Conservation (phyloP, 1,140 invertebrate genomes). For the Bombus breviceps region DNA sequence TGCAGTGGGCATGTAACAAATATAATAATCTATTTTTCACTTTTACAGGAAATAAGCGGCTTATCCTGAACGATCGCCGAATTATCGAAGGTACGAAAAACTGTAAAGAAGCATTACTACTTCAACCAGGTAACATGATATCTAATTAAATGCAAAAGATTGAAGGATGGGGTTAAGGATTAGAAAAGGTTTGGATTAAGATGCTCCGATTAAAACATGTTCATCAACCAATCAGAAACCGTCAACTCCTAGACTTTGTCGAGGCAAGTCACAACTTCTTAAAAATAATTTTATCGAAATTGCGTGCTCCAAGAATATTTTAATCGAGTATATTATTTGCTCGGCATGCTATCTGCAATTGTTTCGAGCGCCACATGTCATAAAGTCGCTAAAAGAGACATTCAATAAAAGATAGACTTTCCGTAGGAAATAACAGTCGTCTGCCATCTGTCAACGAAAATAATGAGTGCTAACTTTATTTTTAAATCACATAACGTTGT, state of each 20-base stretch:
- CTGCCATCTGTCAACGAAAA: conserved; percentile 5
- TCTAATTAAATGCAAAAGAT: background rate
- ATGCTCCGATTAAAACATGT: background rate
- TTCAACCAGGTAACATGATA: background rate
- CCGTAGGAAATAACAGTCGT: background rate
- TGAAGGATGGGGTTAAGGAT: background rate
- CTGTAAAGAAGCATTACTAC: background rate
- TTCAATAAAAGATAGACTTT: background rate
- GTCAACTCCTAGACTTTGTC: too few species aligned
- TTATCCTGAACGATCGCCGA: background rate
- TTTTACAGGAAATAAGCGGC: background rate
- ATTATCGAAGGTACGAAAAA: background rate
- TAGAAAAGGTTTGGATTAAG: background rate
- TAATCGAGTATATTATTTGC: background rate
- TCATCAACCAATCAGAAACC: background rate
- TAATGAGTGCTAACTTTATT: background rate
- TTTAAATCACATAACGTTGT: background rate
- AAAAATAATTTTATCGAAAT: background rate
- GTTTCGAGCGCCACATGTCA: background rate
- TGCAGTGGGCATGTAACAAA: background rate
- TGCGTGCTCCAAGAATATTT: background rate
- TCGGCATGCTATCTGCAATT: background rate
- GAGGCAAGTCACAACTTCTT: background rate
- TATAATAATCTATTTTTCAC: background rate
- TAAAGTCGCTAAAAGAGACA: background rate